Percentiles rank a stretch among this genome's conserved stretches.
Evolutionary conservation across 2,797 vertebrate genomes (phyloP).

Genomic region (Darevskia nairensis): DNA sequence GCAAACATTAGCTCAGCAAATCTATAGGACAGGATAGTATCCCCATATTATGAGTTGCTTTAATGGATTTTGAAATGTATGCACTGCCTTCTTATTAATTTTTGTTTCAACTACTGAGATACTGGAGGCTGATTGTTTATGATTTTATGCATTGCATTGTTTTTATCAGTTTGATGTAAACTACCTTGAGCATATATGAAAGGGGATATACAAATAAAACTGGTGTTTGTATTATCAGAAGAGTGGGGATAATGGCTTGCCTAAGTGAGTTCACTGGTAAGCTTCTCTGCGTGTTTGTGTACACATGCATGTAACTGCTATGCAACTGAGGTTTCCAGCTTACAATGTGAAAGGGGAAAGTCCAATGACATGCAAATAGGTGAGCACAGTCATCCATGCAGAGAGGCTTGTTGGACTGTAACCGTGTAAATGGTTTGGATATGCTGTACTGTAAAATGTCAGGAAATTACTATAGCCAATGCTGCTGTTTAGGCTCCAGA

Average conservation of each 20-base stretch:
- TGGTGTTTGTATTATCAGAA: too few relatives aligned
- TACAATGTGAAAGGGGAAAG: neutral
- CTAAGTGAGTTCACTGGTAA: neutral
- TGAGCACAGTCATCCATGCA: neutral
- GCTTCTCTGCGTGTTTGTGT: neutral
- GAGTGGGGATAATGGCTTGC: neutral
- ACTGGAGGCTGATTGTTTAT: too few relatives aligned
- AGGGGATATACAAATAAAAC: too few relatives aligned
- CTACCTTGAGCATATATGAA: too few relatives aligned
- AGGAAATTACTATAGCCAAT: neutral
- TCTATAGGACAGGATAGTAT: neutral
- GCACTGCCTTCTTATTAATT: too few relatives aligned
- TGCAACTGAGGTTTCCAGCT: neutral
- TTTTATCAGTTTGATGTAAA: too few relatives aligned
- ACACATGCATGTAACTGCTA: neutral
- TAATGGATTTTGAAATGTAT: too few relatives aligned
- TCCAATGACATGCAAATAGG: neutral
- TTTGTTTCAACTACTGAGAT: too few relatives aligned
- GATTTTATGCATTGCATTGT: too few relatives aligned
- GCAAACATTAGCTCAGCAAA: neutral
- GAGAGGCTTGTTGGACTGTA: neutral
- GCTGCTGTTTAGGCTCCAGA: neutral
- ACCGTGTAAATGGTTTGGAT: neutral
- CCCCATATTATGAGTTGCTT: too few relatives aligned
- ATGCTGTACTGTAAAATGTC: neutral